A percentile compares a stretch with the other conserved stretches of the same genome.
Conservation (phyloP, 2,888 invertebrate genomes). For the Sphaerophoria rueppellii region DNA sequence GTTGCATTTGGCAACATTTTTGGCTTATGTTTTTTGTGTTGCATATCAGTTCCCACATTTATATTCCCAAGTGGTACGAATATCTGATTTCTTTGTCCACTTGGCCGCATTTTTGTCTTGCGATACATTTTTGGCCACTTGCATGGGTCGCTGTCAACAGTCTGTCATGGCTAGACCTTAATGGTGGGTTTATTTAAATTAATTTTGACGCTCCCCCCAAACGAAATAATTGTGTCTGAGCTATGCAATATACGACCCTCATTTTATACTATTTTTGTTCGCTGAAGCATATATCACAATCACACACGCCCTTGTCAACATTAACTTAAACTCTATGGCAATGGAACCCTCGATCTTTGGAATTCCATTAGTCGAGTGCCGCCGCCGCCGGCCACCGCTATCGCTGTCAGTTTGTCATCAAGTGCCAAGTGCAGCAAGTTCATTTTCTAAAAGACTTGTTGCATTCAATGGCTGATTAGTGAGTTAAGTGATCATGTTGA, state of each 20-base stretch:
- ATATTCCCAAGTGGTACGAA: slow-evolving; percentile 46
- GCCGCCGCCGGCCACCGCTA: too few relatives aligned
- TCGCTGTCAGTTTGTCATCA: slow-evolving; percentile 27
- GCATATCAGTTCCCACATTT: slow-evolving; percentile 65
- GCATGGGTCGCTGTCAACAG: not conserved
- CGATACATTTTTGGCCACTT: slow-evolving; percentile 39
- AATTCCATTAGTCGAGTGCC: slow-evolving; percentile 11
- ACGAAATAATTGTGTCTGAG: slow-evolving; percentile 45
- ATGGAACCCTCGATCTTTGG: slow-evolving; percentile 25
- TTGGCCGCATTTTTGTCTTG: slow-evolving; percentile 7
- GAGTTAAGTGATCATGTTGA: slow-evolving; percentile 51
- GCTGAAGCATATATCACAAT: slow-evolving; percentile 70
- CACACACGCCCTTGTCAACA: slow-evolving; percentile 61
- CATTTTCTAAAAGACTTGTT: not conserved
- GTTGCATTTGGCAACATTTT: not conserved
- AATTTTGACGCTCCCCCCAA: slow-evolving; percentile 55
- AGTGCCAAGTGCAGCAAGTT: slow-evolving; percentile 37
- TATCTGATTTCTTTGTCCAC: slow-evolving; percentile 31
- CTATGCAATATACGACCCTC: slow-evolving; percentile 14
- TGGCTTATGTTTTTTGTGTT: slow-evolving; percentile 12
- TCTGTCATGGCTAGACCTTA: not conserved
- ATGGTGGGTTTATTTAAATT: slow-evolving; percentile 64
- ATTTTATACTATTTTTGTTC: slow-evolving; percentile 34
- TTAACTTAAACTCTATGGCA: not conserved
- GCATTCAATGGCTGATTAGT: slow-evolving; percentile 19